Evolutionary conservation across 1,140 invertebrate genomes (phyloP).

Genomic region (Ceratitis capitata): DNA sequence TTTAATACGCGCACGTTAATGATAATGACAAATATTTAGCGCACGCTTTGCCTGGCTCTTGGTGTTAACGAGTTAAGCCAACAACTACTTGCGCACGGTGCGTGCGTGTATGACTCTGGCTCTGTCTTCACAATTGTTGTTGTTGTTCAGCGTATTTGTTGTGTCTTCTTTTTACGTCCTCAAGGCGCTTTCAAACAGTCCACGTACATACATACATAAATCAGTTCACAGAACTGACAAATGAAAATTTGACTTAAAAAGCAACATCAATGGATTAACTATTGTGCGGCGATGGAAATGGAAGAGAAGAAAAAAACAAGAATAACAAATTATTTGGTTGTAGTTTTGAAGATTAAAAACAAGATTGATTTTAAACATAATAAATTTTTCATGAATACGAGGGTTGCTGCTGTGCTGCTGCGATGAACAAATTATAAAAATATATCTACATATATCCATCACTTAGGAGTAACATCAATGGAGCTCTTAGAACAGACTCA

Average conservation of each 20-base stretch:
- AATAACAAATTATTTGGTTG: conserved; percentile 4
- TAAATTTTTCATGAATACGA: no score
- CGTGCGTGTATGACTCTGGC: not conserved
- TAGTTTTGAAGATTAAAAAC: conserved; percentile 6
- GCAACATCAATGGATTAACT: conserved; percentile 13
- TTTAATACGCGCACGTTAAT: conserved; percentile 35
- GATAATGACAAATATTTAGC: not conserved
- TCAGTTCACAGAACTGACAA: conserved; percentile 1
- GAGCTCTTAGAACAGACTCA: no score
- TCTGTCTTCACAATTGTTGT: not conserved
- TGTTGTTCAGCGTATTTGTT: not conserved
- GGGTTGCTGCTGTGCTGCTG: no score
- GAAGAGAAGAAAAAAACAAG: not conserved
- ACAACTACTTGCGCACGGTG: not conserved
- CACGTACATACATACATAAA: not conserved
- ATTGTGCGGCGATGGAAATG: not conserved
- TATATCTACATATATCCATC: no score
- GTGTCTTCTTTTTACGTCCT: no score
- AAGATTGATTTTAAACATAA: not conserved
- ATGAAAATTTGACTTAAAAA: not conserved
- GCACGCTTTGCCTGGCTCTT: not conserved
- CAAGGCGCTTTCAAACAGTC: conserved; percentile 1
- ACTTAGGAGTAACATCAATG: no score
- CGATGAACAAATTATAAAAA: no score
- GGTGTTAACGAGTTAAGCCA: no score